These are phyloP conservation scores for Drosophila leontia DNA, from an alignment of 1,140 invertebrate genomes.

Conservation along the genomic window DNA sequence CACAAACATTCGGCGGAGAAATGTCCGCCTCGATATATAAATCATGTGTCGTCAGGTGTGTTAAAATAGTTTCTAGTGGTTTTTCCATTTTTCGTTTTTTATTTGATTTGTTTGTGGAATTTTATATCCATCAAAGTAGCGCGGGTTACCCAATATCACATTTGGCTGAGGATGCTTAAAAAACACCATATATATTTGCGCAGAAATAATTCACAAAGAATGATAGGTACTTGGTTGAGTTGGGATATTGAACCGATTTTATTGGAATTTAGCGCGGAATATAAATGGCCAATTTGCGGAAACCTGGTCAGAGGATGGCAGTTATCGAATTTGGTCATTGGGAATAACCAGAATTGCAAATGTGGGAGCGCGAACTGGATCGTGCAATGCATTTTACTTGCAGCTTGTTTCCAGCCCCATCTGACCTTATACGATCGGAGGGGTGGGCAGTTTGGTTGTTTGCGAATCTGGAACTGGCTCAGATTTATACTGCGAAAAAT, in stretches of 20 bases:
- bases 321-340: constrained; percentile 53
- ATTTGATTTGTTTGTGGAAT: constrained; percentile 45
- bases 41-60: constrained; percentile 75
- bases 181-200: constrained; percentile 25
- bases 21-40: constrained; percentile 28
- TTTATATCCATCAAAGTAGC: constrained; percentile 34
- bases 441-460: constrained; percentile 7
- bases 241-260: constrained; percentile 22
- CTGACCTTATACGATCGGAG: constrained; percentile 40
- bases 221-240: constrained; percentile 11
- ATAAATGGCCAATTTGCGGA: constrained; percentile 46
- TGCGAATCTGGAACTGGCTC: constrained; percentile 43
- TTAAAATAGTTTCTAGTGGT: constrained; percentile 78
- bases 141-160: constrained; percentile 42
- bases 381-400: constrained; percentile 30
- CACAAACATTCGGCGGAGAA: constrained; percentile 25
- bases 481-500: constrained; percentile 11
- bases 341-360: constrained; percentile 46
- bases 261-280: constrained; percentile 49
- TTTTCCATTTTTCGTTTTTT: constrained; percentile 34
- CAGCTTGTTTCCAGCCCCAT: constrained; percentile 34
- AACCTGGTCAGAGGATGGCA: constrained; percentile 38
- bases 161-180: constrained; percentile 19
- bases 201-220: constrained; percentile 25
- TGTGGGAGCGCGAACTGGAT: constrained; percentile 38